Conservation (phyloP, 2,888 invertebrate genomes). For the Xanthia icteritia region DNA sequence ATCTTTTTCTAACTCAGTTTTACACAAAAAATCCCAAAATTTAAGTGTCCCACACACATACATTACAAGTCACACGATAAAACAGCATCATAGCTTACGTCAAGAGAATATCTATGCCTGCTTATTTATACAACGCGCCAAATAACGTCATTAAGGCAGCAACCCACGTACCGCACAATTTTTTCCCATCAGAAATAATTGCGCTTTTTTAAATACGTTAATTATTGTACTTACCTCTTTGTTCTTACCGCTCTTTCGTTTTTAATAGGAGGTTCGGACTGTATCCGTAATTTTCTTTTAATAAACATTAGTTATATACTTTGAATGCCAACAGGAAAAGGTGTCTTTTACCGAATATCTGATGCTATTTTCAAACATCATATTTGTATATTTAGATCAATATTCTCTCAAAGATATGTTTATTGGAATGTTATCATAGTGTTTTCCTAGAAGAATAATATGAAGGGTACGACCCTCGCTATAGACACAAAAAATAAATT, state of each 20-base stretch:
- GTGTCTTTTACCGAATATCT: not conserved
- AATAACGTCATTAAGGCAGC: constrained; percentile 50
- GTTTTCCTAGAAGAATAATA: not conserved
- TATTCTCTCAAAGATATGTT: too few relatives aligned
- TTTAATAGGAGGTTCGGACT: constrained; percentile 18
- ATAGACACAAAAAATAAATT: not conserved
- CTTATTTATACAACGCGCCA: constrained; percentile 13
- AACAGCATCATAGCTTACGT: constrained; percentile 8
- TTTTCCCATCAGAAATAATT: constrained; percentile 55
- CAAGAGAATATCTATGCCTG: constrained; percentile 46
- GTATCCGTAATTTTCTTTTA: constrained; percentile 24
- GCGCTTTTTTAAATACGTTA: constrained; percentile 55
- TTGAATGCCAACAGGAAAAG: not conserved
- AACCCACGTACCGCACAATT: constrained; percentile 50
- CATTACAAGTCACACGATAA: constrained; percentile 12
- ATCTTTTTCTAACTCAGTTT: too few relatives aligned
- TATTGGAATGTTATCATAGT: not conserved
- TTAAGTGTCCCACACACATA: not conserved
- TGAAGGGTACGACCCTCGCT: not conserved
- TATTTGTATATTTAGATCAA: too few relatives aligned
- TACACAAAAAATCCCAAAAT: not conserved
- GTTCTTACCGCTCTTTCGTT: constrained; percentile 44
- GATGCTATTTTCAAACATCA: not conserved
- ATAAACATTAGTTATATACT: constrained; percentile 5
- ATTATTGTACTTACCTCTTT: constrained; percentile 54